Percentiles rank a stretch among this genome's conserved stretches.
Conservation (phyloP, 2,113 vertebrate species). For the Macaca nemestrina region DNA sequence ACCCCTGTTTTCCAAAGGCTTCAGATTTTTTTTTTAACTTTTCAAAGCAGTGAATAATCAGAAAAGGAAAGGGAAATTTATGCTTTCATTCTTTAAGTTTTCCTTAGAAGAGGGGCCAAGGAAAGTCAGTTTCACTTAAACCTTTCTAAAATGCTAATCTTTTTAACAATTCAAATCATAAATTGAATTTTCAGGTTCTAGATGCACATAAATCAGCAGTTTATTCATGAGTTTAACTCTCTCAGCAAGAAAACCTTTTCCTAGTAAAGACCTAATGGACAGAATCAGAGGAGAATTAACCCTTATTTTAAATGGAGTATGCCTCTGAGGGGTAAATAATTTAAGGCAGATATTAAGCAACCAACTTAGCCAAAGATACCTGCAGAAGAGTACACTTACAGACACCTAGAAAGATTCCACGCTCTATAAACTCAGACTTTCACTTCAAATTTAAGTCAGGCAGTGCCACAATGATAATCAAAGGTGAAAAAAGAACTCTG, state of each 20-base stretch:
- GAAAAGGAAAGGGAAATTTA: neutral
- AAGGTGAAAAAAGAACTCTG: neutral
- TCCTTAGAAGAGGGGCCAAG: slow-evolving; percentile 11
- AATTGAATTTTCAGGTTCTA: neutral
- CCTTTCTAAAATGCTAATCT: neutral
- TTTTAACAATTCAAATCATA: slow-evolving; percentile 9
- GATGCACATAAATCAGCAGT: neutral
- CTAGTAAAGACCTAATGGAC: neutral
- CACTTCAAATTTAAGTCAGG: neutral
- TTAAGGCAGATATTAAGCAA: neutral
- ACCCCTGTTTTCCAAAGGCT: neutral
- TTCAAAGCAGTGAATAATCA: slow-evolving; percentile 6
- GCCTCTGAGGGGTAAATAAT: neutral
- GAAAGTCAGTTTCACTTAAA: neutral
- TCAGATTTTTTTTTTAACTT: neutral
- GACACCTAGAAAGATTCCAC: neutral
- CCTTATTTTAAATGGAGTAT: neutral
- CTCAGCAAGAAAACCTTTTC: neutral
- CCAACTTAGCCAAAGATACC: neutral
- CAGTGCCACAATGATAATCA: neutral
- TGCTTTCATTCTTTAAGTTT: neutral
- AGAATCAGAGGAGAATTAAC: neutral
- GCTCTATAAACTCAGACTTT: neutral
- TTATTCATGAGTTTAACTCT: neutral
- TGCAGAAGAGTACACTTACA: neutral